Conservation (phyloP, 2,888 invertebrate species). For the Crossocerus cetratus region DNA sequence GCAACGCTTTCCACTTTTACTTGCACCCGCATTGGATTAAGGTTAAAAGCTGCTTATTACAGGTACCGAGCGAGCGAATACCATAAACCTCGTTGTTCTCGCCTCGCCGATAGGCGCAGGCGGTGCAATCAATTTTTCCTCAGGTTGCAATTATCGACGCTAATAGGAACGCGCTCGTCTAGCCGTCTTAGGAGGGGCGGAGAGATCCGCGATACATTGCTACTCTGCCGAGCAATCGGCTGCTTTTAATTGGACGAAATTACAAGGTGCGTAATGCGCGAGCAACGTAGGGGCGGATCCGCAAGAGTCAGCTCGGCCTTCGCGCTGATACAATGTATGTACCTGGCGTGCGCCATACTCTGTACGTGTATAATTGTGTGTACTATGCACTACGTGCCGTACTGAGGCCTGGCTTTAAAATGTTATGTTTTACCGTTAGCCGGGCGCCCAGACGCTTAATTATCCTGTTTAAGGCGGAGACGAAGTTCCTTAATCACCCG, state of each 20-base stretch:
- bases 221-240: conserved; percentile 44
- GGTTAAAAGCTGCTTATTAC: conserved; percentile 36
- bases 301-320: conserved; percentile 24
- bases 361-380: not conserved
- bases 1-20: not conserved
- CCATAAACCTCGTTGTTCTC: conserved; percentile 27
- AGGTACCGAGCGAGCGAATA: conserved; percentile 14
- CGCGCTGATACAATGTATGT: conserved; percentile 33
- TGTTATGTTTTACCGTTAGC: conserved; percentile 57
- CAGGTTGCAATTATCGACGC: conserved; percentile 49
- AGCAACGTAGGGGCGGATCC: conserved; percentile 48
- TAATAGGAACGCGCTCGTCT: conserved; percentile 42
- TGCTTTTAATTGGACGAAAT: conserved; percentile 66
- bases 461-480: conserved; percentile 56
- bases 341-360: not conserved
- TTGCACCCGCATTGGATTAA: too few relatives aligned
- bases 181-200: too few relatives aligned
- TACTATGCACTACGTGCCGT: conserved; percentile 5
- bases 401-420: conserved; percentile 38
- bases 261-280: conserved; percentile 67
- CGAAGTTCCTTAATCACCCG: conserved; percentile 22
- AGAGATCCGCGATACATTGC: conserved; percentile 20
- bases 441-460: conserved; percentile 50
- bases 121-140: conserved; percentile 40
- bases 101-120: conserved; percentile 11